phyloP scores from a whole-genome alignment of 1,140 invertebrate species.

The Vanessa atalanta region DNA sequence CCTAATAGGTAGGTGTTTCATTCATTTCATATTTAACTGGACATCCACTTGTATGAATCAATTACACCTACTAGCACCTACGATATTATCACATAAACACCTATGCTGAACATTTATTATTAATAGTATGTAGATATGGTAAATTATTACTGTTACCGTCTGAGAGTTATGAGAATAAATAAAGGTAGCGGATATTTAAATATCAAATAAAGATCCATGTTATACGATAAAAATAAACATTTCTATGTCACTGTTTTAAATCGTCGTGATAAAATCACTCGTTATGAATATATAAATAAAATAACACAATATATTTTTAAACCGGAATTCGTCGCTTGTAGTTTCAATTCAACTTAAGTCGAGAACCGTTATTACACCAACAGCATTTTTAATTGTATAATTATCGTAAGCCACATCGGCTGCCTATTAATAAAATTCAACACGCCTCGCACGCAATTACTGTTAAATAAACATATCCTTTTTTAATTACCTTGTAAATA shows the following conservation, averaged over 20 bases:
- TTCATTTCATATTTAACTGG: background rate
- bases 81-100: too few species aligned
- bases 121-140: too few species aligned
- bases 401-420: slow-evolving; percentile 36
- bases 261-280: background rate
- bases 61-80: too few species aligned
- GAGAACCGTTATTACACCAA: slow-evolving; percentile 32
- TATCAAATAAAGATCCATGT: background rate
- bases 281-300: slow-evolving; percentile 1
- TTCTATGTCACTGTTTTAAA: slow-evolving; percentile 5
- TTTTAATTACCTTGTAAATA: slow-evolving; percentile 27
- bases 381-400: slow-evolving; percentile 40
- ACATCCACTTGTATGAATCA: background rate
- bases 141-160: too few species aligned
- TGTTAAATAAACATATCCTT: slow-evolving; percentile 38
- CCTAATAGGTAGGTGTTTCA: background rate
- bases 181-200: background rate
- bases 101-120: too few species aligned
- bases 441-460: slow-evolving; percentile 36
- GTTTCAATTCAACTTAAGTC: slow-evolving; percentile 27
- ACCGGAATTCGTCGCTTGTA: slow-evolving; percentile 27
- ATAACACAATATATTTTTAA: slow-evolving; percentile 9
- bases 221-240: background rate
- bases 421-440: slow-evolving; percentile 35
- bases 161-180: too few species aligned